Conservation (phyloP, 2,888 invertebrate genomes). For the Adela reaumurella region DNA sequence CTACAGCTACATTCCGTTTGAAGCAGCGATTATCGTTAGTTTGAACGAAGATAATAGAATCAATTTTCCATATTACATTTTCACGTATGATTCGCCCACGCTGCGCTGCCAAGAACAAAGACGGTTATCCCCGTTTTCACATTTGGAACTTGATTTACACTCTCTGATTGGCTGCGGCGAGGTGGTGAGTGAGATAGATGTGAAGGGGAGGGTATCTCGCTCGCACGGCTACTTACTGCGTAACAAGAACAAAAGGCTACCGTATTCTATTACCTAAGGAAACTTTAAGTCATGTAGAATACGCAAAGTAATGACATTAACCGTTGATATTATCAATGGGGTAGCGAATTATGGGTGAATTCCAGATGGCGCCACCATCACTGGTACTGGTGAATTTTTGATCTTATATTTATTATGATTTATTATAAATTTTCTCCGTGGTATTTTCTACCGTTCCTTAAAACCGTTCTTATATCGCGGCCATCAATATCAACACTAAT, state of each 20-base stretch:
- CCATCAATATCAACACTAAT: too few relatives aligned
- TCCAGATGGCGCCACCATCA: too few relatives aligned
- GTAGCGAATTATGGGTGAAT: too few relatives aligned
- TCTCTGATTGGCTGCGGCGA: slow-evolving; percentile 20
- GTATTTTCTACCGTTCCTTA: too few relatives aligned
- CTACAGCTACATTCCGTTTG: too few relatives aligned
- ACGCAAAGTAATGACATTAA: slow-evolving; percentile 15
- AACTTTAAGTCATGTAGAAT: slow-evolving; percentile 24
- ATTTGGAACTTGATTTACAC: slow-evolving; percentile 4
- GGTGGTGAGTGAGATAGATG: slow-evolving; percentile 16
- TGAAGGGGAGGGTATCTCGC: slow-evolving; percentile 1
- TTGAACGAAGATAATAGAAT: too few relatives aligned
- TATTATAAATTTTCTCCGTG: too few relatives aligned
- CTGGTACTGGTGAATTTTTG: too few relatives aligned
- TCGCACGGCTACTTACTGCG: slow-evolving; percentile 21
- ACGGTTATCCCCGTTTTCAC: background rate
- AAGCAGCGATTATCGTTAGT: too few relatives aligned
- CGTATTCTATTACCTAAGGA: slow-evolving; percentile 41
- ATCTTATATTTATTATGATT: too few relatives aligned
- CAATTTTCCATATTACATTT: too few relatives aligned
- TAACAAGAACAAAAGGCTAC: slow-evolving; percentile 45
- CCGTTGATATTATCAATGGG: background rate
- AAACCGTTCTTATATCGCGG: too few relatives aligned
- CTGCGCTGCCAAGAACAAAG: slow-evolving; percentile 29
- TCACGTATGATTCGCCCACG: slow-evolving; percentile 16